These are phyloP conservation scores for Drosophila melanica DNA, from an alignment of 1,140 invertebrate genomes.

Conservation along the genomic window DNA sequence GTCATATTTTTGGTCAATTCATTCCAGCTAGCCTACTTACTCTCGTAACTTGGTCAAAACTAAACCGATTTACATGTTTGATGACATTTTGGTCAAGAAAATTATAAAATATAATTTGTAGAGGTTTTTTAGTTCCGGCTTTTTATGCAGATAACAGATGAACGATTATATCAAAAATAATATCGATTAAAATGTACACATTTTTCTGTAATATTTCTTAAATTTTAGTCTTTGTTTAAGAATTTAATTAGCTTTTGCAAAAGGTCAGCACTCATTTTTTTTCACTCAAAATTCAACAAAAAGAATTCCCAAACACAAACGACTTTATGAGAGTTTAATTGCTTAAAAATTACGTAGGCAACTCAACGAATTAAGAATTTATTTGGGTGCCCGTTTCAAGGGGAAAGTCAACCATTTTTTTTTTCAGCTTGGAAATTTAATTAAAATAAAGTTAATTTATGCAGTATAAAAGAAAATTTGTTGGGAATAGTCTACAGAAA, in stretches of 20 bases:
- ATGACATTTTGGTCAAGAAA: no score
- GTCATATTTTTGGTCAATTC: no score
- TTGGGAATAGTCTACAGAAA: background rate
- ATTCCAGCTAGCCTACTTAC: no score
- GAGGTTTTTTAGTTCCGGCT: no score
- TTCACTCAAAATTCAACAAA: background rate
- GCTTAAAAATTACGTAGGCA: constrained; percentile 23
- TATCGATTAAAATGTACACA: no score
- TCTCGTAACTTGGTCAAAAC: no score
- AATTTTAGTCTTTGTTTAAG: background rate
- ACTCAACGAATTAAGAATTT: constrained; percentile 22
- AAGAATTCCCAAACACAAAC: background rate
- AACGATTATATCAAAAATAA: no score
- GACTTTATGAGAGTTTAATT: constrained; percentile 37
- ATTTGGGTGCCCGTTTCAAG: constrained; percentile 4
- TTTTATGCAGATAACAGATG: no score
- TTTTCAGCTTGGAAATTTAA: constrained; percentile 35
- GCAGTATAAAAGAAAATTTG: constrained; percentile 8
- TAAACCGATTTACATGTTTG: no score
- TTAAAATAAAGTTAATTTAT: constrained; percentile 51
- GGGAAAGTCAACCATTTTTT: constrained; percentile 5
- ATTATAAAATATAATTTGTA: no score
- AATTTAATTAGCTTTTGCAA: constrained; percentile 4
- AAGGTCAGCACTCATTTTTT: constrained; percentile 11
- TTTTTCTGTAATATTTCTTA: no score